These are phyloP conservation scores for Serranus cabrilla DNA, from an alignment of 2,797 vertebrate genomes.

Conservation along the genomic window DNA sequence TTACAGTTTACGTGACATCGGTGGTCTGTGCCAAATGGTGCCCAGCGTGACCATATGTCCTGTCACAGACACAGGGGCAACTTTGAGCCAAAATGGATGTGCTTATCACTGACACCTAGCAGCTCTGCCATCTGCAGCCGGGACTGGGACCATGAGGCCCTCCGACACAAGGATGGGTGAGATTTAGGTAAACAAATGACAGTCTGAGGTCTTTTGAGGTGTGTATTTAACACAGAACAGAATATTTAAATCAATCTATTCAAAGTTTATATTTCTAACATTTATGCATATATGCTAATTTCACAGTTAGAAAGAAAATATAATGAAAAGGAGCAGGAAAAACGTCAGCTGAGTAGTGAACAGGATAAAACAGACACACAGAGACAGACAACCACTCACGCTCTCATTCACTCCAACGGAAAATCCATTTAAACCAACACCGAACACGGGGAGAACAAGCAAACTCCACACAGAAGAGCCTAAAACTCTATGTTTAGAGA, in stretches of 20 bases:
- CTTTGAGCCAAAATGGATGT: slow-evolving; percentile 80
- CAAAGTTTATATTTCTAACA: background rate
- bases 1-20: slow-evolving; percentile 78
- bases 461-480: no score
- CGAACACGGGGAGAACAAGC: no score
- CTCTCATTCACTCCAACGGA: no score
- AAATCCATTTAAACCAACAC: no score
- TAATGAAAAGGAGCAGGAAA: background rate
- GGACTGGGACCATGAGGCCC: slow-evolving; percentile 62
- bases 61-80: slow-evolving; percentile 74
- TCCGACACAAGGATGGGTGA: slow-evolving; percentile 62
- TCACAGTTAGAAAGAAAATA: background rate
- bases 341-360: no score
- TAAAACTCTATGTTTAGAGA: no score
- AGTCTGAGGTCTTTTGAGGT: slow-evolving; percentile 27
- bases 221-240: slow-evolving; percentile 13
- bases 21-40: slow-evolving; percentile 79
- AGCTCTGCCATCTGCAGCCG: slow-evolving; percentile 84
- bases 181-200: slow-evolving; percentile 61
- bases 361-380: no score
- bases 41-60: slow-evolving; percentile 87
- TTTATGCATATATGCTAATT: background rate
- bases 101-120: slow-evolving; percentile 81
- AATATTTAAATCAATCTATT: background rate
- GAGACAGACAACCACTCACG: no score